Conservation (phyloP, 2,888 invertebrate genomes). For the Ceraclea dissimilis region DNA sequence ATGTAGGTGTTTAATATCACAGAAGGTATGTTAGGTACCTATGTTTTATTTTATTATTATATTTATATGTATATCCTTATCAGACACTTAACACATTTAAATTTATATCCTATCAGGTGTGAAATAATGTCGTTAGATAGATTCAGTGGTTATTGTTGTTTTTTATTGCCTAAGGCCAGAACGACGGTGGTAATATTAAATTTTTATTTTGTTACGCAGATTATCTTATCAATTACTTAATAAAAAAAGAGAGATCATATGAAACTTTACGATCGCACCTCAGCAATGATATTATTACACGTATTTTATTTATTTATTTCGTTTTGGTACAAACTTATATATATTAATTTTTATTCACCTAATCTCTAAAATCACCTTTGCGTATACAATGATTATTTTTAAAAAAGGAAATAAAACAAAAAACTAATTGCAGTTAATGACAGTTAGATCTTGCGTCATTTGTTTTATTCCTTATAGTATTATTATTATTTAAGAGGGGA, state of each 20-base stretch:
- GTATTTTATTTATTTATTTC: too few species aligned
- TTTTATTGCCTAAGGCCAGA: too few species aligned
- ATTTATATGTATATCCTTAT: background rate
- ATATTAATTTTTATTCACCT: background rate
- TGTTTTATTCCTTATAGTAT: background rate
- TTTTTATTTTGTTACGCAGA: too few species aligned
- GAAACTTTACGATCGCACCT: too few species aligned
- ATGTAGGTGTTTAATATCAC: background rate
- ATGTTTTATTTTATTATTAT: background rate
- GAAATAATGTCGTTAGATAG: background rate
- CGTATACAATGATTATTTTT: slow-evolving; percentile 26
- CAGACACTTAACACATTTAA: background rate
- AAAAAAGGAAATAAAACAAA: background rate
- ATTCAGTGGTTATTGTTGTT: too few species aligned
- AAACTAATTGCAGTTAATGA: background rate
- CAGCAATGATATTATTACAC: too few species aligned
- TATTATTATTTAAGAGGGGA: too few species aligned
- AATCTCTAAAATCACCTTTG: slow-evolving; percentile 26
- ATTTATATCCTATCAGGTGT: background rate
- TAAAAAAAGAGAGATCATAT: too few species aligned
- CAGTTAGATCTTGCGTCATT: background rate
- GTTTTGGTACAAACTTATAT: too few species aligned
- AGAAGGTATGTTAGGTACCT: background rate
- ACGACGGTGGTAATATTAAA: too few species aligned
- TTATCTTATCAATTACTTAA: too few species aligned